Evolutionary conservation across 1,140 invertebrate genomes (phyloP).

Genomic region (Homalodisca vitripennis): DNA sequence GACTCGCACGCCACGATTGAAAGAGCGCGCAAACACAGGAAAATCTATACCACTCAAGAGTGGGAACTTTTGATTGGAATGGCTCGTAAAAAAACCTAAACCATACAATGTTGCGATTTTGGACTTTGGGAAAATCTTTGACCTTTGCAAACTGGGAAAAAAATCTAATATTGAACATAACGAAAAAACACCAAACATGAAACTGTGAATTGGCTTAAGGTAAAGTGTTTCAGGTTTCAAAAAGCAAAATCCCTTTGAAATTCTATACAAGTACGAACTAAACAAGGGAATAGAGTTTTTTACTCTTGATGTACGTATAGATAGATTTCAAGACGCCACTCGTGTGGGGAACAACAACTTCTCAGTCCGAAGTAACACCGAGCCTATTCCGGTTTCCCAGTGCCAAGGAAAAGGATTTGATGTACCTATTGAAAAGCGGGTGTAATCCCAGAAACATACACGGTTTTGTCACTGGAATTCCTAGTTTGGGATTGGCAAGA

Average conservation of each 20-base stretch:
- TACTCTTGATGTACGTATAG: conserved; percentile 15
- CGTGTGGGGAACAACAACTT: conserved; percentile 14
- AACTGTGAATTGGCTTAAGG: conserved; percentile 28
- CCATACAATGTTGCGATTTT: conserved; percentile 23
- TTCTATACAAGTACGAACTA: conserved; percentile 31
- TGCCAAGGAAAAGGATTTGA: neutral
- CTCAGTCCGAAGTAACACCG: neutral
- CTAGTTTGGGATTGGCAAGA: neutral
- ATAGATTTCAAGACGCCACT: conserved; percentile 14
- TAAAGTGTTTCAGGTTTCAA: conserved; percentile 34
- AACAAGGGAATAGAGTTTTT: conserved; percentile 21
- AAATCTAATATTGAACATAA: conserved; percentile 5
- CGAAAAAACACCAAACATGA: conserved; percentile 6
- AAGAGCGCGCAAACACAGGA: conserved; percentile 30
- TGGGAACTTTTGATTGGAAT: conserved; percentile 29
- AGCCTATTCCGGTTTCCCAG: neutral
- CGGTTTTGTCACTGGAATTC: neutral
- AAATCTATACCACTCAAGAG: conserved; percentile 35
- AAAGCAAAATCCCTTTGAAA: conserved; percentile 13
- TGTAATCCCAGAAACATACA: neutral
- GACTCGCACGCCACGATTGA: conserved; percentile 45
- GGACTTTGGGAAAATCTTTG: neutral
- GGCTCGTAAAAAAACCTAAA: conserved; percentile 30
- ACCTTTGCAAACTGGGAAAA: conserved; percentile 4
- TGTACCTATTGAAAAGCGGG: neutral